Conservation (phyloP, 2,113 vertebrate genomes). For the Phasianus colchicus region DNA sequence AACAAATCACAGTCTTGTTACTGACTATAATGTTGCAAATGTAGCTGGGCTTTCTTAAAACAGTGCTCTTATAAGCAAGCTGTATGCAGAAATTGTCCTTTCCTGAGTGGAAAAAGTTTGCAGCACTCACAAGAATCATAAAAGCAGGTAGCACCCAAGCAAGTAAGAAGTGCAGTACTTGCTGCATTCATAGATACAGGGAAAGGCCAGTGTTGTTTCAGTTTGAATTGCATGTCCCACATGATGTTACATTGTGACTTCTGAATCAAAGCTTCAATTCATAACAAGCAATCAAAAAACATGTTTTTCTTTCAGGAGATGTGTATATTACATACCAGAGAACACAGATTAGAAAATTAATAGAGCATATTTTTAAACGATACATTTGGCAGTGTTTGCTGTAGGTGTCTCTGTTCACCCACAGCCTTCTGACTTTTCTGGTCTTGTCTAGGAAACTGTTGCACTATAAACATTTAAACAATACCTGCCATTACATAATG, state of each 20-base stretch:
- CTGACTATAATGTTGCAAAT: fast-evolving
- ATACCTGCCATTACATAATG: not conserved
- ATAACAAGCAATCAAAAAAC: not conserved
- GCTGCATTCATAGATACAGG: not conserved
- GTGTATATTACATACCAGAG: not conserved
- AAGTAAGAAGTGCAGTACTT: not conserved
- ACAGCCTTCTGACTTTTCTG: not conserved
- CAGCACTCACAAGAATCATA: not conserved
- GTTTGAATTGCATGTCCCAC: not conserved
- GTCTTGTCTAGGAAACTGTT: not conserved
- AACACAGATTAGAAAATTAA: not conserved
- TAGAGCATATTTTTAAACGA: not conserved
- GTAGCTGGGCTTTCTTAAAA: not conserved
- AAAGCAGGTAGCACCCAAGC: not conserved
- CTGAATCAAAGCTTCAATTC: not conserved
- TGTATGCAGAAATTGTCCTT: not conserved
- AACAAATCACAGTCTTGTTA: not conserved
- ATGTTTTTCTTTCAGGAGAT: not conserved
- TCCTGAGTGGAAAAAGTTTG: not conserved
- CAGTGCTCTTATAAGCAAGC: not conserved
- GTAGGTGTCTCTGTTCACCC: not conserved
- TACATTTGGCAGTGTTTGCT: not conserved
- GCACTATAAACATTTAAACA: not conserved
- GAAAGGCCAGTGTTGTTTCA: not conserved
- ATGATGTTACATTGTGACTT: not conserved